Evolutionary conservation across 2,113 vertebrate genomes (phyloP), one percentile per base, ranked within the genome.

Genomic region (Argyrosomus japonicus): DNA sequence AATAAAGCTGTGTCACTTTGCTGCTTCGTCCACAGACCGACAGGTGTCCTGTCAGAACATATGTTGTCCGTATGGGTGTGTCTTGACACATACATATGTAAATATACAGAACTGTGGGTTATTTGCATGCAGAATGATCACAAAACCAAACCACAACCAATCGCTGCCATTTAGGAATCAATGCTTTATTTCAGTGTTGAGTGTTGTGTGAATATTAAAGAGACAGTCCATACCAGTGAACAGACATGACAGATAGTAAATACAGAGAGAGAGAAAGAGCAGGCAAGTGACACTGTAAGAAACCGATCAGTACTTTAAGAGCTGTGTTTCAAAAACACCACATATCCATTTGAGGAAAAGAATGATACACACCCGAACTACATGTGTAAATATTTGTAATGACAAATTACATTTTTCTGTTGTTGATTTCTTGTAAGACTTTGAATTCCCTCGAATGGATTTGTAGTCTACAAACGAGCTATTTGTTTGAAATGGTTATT

Each of bases 181-280:
- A 81, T 82, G 86, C 79, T 92, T 92, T 92, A 92, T 92, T 92
- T 87, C 47, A 64, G 51, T 70, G 81, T 82, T 89, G 82, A 45
- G 73, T 81, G 81, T 75, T 40, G 62, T 57, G 57, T 86, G 90
- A 68, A 68, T 80, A 72, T 80, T 79, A n/a, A 62, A 74, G 80
- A 77, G 47, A 78, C 13, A 27, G 78, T 40, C 78, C 75, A 86
- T 56, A 75, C 84, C 75, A 83, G 77, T 79, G 68, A 87, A 73
- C 60, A 87, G 75, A 84, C 83, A 78, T 27, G 69, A 81, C 81
- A 60, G 23, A 80, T 29, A 64, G 63, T 73, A 83, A 63, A 77
- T 86, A 89, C 83, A 92, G 47, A 82, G 77, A 81, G 48, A 43
- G 48, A 81, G 56, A 73, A 50, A 58, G 47, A 85, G 72, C 85